Evolutionary conservation across 2,888 invertebrate species (phyloP).

Genomic region (Leptinotarsa peninsularis): DNA sequence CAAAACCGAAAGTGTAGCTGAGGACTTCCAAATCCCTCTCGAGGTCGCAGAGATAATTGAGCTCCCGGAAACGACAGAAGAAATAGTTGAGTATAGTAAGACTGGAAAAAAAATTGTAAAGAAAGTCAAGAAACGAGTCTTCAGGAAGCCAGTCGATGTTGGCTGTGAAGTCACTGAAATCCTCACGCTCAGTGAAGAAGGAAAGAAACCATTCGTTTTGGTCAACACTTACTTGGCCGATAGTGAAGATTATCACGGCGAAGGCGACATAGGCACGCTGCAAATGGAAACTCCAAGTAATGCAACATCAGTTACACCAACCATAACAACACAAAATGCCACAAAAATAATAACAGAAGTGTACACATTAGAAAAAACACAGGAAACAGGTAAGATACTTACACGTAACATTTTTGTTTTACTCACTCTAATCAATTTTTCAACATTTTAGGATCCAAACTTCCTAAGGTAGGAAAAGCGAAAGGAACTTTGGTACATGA

Average conservation of each 20-base stretch:
- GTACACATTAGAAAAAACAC: slow-evolving; percentile 58
- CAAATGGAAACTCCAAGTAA: slow-evolving; percentile 40
- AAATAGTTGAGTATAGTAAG: slow-evolving; percentile 53
- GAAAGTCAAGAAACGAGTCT: slow-evolving; percentile 58
- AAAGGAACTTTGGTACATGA: slow-evolving; percentile 53
- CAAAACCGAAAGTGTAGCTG: slow-evolving; percentile 52
- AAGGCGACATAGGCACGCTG: neutral
- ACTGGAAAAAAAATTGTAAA: slow-evolving; percentile 58
- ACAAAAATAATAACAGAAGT: slow-evolving; percentile 58
- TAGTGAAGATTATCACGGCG: slow-evolving; percentile 18
- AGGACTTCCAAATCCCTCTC: slow-evolving; percentile 32
- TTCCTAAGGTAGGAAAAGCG: slow-evolving; percentile 44
- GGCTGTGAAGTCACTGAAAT: slow-evolving; percentile 60
- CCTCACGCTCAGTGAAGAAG: slow-evolving; percentile 56
- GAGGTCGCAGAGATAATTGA: slow-evolving; percentile 51
- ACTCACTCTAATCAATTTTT: slow-evolving; percentile 9
- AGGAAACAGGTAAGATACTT: slow-evolving; percentile 58
- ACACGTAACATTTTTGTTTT: neutral
- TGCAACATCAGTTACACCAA: slow-evolving; percentile 48
- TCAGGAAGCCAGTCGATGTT: slow-evolving; percentile 60
- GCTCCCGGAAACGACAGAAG: slow-evolving; percentile 55
- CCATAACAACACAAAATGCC: slow-evolving; percentile 53
- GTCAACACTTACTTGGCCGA: slow-evolving; percentile 55
- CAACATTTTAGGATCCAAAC: slow-evolving; percentile 52
- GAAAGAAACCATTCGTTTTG: slow-evolving; percentile 53